Evolutionary conservation across 2,113 vertebrate species (phyloP), one percentile per base, ranked within the genome.

Genomic region (Probosciger aterrimus): DNA sequence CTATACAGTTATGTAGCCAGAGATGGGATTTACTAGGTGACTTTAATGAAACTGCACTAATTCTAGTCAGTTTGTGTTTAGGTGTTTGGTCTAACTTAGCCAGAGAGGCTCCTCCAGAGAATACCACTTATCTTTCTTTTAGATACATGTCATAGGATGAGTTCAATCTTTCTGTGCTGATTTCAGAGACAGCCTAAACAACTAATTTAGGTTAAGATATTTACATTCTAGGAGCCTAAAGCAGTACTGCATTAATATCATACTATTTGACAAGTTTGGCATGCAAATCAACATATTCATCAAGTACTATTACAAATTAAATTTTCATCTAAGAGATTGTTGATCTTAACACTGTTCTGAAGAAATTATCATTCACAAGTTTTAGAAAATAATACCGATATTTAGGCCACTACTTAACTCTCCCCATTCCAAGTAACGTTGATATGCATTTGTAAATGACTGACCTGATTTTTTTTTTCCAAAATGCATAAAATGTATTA

Each of bases 121-220:
- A 52, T 35, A 33, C 1, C 18, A 59, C 8, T 16, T 57, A 9
- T 25, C n/a, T 83, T 83, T 57, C 30, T 35, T 84, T 52, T 39
- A 41, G 19, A 24, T 57, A 70, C 39, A 82, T 87, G 22, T 67
- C 22, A 62, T 6, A 74, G 10, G 2, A 57, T 84, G 53, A 78
- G 9, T 33, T 71, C 10, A 82, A 33, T 95, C 16, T 47, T 80
- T 43, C 39, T 60, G 11, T 75, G 12, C 53, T 85, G 33, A 60
- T 60, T 82, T 89, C 68, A 94, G 91, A 81, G 60, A 69, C 49
- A 86, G 41, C 50, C 64, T 94, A 96, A 96, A 92, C 74, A 82
- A 92, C 8, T 63, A 82, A 77, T 80, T 73, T 79, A 57, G 9
- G 15, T 75, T 83, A 73, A 70, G 33, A 37, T n/a, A 90, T 70